Base-by-base conservation (phyloP, 2,113 vertebrate genomes). In the Ailurus styani region DNA sequence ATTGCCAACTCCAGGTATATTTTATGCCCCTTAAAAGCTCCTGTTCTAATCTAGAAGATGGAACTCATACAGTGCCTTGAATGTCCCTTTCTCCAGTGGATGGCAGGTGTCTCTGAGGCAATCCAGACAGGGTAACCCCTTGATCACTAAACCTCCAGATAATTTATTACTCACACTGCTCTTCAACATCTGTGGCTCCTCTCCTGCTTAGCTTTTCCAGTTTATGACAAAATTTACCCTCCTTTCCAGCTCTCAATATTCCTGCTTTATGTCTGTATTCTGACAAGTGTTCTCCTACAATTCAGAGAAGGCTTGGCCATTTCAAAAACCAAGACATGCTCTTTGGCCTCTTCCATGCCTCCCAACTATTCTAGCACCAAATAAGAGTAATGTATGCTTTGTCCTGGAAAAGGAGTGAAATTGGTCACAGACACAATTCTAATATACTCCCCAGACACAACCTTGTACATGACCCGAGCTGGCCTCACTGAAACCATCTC, bases 401-500 rank as follows among this genome's bases (percentile, higher is more conserved):
- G 2, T 94, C 12, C 55, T 94, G 45, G 47, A 88, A 93, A 29
- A 68, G 12, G 27, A 91, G 31, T 52, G 5, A 18, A 94, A 96
- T 54, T 93, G 72, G n/a, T 78, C 70, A 93, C 73, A 96, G 66
- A 91, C 47, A 95, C 31, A 96, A 54, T 86, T 97, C 86, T 93
- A 94, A 96, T 85, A 73, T 18, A 95, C 31, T 96, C 86, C 79
- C 86, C 40, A 97, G 60, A 91, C 57, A 93, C 57, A 97, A 54
- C 57, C 87, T 93, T 78, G 64, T 96, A 95, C 73, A 91, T 57
- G 92, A 97, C 87, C 83, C 34, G 7, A 96, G 95, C 86, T 97
- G 83, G 52, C 77, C 64, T 97, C 90, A 89, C 40, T 78, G 92
- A 57, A 93, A 78, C 72, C 87, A 96, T 97, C 94, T 95, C 97